Base-by-base conservation (phyloP, 2,113 vertebrate genomes). In the Cinclus mexicanus region DNA sequence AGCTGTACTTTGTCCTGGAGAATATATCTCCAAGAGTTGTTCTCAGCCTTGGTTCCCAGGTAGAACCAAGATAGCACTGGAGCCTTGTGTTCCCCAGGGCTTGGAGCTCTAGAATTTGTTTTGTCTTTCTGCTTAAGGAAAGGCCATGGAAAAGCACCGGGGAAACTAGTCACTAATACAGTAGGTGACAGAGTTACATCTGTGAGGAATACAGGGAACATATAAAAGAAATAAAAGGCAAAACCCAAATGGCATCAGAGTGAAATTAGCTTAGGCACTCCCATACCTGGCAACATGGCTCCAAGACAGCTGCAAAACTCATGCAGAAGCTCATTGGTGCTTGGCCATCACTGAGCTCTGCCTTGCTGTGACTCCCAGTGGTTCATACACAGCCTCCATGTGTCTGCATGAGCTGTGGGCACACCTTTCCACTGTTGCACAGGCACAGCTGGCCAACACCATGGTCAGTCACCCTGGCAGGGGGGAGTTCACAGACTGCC, bases 311-410 rank as follows among this genome's bases (percentile, higher is more conserved):
- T 49, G 78, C 44, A 85, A 87, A 95, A 56, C 15, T 25, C n/a
- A 4, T 10, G n/a, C 14, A 69, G 83, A 72, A 94, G 42, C 9
- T 17, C 53, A 23, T 9, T 15, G 23, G 46, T 92, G 21, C n/a
- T 60, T 37, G 49, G 21, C 39, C 70, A 0, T 44, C 56, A 33
- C 29, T 28, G 35, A 67, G 13, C 11, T 44, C 60, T 37, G 14
- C 17, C 25, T 31, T 49, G 22, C 24, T 67, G 14, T 41, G 61
- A 49, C 28, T 78, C 67, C 14, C 41, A 28, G 37, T 17, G 37
- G 42, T 11, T 65, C 75, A 26, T 3, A 5, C 0, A 0, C 20
- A 75, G 44, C 16, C 37, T 61, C 46, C 7, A 0, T 0, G 2
- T 1, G 1, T 26, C 55, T 44, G 37, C 29, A 8, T 0, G 18